phyloP scores from a whole-genome alignment of 1,140 invertebrate genomes.

The Cydia strobilella region DNA sequence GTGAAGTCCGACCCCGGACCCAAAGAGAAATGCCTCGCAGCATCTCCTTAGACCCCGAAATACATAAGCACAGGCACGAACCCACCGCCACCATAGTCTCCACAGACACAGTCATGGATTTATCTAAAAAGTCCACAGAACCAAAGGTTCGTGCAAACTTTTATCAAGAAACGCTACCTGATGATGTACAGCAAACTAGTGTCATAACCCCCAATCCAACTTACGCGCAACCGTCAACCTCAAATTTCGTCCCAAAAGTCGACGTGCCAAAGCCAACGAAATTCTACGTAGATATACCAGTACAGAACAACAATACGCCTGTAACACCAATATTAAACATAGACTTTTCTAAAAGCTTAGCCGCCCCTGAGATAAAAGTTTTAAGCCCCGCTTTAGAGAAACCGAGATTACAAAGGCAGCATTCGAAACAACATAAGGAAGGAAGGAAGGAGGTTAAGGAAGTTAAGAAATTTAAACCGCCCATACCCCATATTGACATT shows the following conservation, averaged over 20 bases:
- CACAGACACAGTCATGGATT: slow-evolving; percentile 58
- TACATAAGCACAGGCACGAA: slow-evolving; percentile 44
- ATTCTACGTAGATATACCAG: slow-evolving; percentile 23
- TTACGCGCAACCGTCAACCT: slow-evolving; percentile 67
- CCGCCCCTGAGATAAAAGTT: slow-evolving; percentile 70
- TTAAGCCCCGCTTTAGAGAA: slow-evolving; percentile 53
- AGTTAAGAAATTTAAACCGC: slow-evolving; percentile 45
- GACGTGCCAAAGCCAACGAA: slow-evolving; percentile 53
- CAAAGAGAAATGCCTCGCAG: slow-evolving; percentile 45
- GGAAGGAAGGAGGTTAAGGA: slow-evolving; percentile 58
- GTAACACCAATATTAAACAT: slow-evolving; percentile 69
- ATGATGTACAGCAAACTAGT: slow-evolving; percentile 59
- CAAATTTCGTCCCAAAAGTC: slow-evolving; percentile 46
- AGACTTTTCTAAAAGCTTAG: slow-evolving; percentile 66
- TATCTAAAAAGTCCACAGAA: slow-evolving; percentile 53
- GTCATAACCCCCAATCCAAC: slow-evolving; percentile 69
- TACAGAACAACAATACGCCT: slow-evolving; percentile 36
- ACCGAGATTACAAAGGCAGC: slow-evolving; percentile 53
- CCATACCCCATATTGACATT: slow-evolving; percentile 50
- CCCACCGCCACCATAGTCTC: slow-evolving; percentile 47
- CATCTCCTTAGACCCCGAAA: slow-evolving; percentile 50
- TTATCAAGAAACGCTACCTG: slow-evolving; percentile 68
- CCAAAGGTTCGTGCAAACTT: slow-evolving; percentile 65
- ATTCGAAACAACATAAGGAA: slow-evolving; percentile 55
- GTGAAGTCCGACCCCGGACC: slow-evolving; percentile 51